Evolutionary conservation across 2,888 invertebrate genomes (phyloP).

Genomic region (Drosophila niveifrons): DNA sequence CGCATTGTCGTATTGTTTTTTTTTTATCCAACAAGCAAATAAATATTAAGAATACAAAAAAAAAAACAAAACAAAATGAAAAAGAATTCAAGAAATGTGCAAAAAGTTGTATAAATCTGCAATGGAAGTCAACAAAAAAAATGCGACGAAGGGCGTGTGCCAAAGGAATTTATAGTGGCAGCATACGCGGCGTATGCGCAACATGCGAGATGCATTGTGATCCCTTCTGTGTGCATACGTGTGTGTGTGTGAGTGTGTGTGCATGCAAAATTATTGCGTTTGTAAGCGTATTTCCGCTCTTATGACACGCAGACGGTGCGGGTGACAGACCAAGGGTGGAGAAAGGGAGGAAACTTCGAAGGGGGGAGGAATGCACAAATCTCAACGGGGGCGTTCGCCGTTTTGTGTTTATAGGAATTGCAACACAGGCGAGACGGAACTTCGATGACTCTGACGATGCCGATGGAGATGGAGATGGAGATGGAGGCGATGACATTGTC

Average conservation of each 20-base stretch:
- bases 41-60: conserved; percentile 42
- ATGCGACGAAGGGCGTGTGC: conserved; percentile 45
- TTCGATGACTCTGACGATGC: neutral
- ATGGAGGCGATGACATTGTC: conserved; percentile 29
- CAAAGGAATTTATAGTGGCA: conserved; percentile 59
- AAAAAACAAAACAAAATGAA: neutral
- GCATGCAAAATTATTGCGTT: conserved; percentile 63
- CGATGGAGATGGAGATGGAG: conserved; percentile 11
- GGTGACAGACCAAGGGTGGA: neutral
- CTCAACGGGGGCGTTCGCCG: conserved; percentile 48
- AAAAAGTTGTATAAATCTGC: conserved; percentile 51
- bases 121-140: conserved; percentile 46
- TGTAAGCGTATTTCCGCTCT: conserved; percentile 66
- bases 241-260: conserved; percentile 13
- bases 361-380: conserved; percentile 33
- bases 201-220: conserved; percentile 53
- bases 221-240: neutral
- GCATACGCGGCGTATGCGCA: conserved; percentile 66
- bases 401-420: conserved; percentile 65
- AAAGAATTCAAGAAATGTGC: conserved; percentile 44
- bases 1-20: conserved; percentile 28
- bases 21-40: conserved; percentile 24
- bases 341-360: too few relatives aligned
- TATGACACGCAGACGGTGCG: conserved; percentile 51
- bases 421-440: conserved; percentile 43